Base-by-base conservation (phyloP, 2,797 vertebrate species). In the Syncerus caffer region DNA sequence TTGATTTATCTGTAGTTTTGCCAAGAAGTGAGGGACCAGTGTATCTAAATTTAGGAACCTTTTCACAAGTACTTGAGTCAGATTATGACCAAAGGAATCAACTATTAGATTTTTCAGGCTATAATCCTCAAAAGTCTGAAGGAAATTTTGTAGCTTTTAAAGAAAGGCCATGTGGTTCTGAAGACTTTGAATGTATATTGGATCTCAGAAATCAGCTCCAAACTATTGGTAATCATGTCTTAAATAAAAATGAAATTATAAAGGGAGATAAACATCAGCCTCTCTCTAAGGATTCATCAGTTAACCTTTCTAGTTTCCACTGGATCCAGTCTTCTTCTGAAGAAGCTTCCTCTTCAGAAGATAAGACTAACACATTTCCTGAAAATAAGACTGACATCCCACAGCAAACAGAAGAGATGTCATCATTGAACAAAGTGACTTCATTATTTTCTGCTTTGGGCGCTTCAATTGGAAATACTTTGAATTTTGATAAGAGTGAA, bases 41-140 rank as follows among this genome's bases (percentile, higher is more conserved):
- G 99, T 99, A 99, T 98, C 98, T 99, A 98, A 99, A 99, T 98
- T 98, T 99, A 95, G 99, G 99, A 97, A 99, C 99, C 12, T 99
- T 99, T 97, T 99, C 99, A 60, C 98, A 99, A 97, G 99, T 99
- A 99, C 99, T 99, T 99, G 99, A 99, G 96, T 99, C 99, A n/a
- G 98, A 99, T 97, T 97, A 98, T 93, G 98, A 98, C 93, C 99
- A 99, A 97, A 98, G 98, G 71, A 99, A 99, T 83, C 99, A 99
- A 51, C 98, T 98, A 1, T 85, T 99, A 95, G 99, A 99, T 98
- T 99, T 99, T 90, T 99, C 99, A 79, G 98, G 98, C 51, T 99
- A 99, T 97, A 99, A 98, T 96, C 98, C 99, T 98, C 99, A 99
- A 97, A 99, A 99, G 98, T 98, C 99, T 92, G 99, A 99, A 98